Base-by-base conservation (phyloP, 2,797 vertebrate species). In the Antennarius maculatus region DNA sequence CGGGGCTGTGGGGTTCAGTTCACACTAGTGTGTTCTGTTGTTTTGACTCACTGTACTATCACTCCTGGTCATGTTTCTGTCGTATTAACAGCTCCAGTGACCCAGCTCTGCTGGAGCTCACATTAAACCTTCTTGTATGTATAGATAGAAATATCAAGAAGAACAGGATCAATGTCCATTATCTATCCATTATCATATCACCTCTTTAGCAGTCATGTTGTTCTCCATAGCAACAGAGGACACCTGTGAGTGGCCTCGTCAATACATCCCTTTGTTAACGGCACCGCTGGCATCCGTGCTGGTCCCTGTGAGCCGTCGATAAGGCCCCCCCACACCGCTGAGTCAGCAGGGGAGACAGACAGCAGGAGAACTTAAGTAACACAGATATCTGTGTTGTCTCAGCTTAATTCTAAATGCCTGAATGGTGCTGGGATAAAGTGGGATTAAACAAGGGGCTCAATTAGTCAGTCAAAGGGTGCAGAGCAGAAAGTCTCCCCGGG, bases 361-460 rank as follows among this genome's bases (percentile, higher is more conserved):
- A 56, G 58, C 55, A 57, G 50, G 31, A 54, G 59, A 76, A 72
- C 57, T 52, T 66, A 74, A 79, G 84, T 81, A 70, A 83, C 66
- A 65, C 59, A 60, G 60, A 75, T 68, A 74, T 78, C 71, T 74
- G 76, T 62, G 64, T 54, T 70, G 56, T 54, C 59, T 61, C 11
- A 14, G 42, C 77, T 73, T 71, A 54, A 60, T 54, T 76, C 63
- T 87, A 76, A 87, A 87, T 69, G 80, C 46, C 52, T 23, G 77
- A 69, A 82, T 87, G 76, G 76, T 61, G 68, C 75, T 61, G 43
- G 77, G 79, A 81, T 80, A 64, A 83, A 18, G n/a, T 29, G 42
- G 65, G 79, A 87, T 82, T 86, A 82, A 84, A 78, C 51, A 74
- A 79, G 76, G 74, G 76, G 69, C 77, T 84, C 61, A 68, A 69